Conservation (phyloP, 2,888 invertebrate genomes). For the Crematogaster levior region DNA sequence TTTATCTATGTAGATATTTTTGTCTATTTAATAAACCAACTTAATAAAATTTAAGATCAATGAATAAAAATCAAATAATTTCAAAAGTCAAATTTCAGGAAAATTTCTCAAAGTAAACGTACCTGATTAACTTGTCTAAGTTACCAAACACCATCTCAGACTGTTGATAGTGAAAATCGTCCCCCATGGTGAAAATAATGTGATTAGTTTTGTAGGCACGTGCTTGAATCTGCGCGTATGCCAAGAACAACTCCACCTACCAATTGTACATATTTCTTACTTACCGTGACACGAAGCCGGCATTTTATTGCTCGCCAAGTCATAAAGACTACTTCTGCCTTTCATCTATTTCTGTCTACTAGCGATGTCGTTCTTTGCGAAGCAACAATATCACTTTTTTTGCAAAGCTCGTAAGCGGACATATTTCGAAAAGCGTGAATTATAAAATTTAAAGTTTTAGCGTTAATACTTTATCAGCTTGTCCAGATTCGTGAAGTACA, state of each 20-base stretch:
- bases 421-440: slow-evolving; percentile 20
- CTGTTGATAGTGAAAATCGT: slow-evolving; percentile 95
- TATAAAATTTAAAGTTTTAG: neutral
- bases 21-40: neutral
- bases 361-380: slow-evolving; percentile 4
- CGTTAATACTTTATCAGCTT: slow-evolving; percentile 90
- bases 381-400: neutral
- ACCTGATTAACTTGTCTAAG: slow-evolving; percentile 95
- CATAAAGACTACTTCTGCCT: slow-evolving; percentile 33
- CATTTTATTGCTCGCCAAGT: neutral
- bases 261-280: slow-evolving; percentile 49
- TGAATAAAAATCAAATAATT: neutral
- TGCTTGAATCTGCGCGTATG: slow-evolving; percentile 87
- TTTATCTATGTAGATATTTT: too few species aligned
- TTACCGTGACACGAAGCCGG: slow-evolving; percentile 45
- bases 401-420: neutral
- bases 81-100: neutral
- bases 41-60: neutral
- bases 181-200: slow-evolving; percentile 96
- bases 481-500: slow-evolving; percentile 94
- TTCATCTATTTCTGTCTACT: slow-evolving; percentile 11
- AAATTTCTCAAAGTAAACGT: slow-evolving; percentile 83
- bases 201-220: slow-evolving; percentile 89
- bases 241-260: slow-evolving; percentile 88
- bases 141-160: slow-evolving; percentile 93